Conservation (phyloP, 2,113 vertebrate genomes). For the Hippocampus mohnikei region DNA sequence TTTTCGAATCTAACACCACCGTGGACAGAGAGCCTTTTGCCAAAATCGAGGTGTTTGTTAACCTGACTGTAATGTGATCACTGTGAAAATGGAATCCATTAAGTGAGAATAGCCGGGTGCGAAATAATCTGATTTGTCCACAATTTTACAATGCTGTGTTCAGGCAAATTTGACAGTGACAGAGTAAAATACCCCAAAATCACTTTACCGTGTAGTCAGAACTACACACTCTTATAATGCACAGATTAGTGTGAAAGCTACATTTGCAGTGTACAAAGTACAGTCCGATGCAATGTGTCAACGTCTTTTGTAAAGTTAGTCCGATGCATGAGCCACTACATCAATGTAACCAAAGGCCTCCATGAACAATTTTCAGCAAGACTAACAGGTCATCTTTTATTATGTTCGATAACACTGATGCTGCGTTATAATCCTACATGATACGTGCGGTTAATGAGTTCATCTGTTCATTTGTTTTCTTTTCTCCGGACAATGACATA, state of each 20-base stretch:
- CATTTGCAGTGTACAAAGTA: neutral
- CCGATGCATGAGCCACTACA: no score
- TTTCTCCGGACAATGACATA: no score
- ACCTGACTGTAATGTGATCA: neutral
- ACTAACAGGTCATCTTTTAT: no score
- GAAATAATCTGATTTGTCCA: neutral
- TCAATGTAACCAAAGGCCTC: no score
- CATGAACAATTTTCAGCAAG: no score
- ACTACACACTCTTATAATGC: neutral
- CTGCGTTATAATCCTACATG: no score
- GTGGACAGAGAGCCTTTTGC: neutral
- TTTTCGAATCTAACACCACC: neutral
- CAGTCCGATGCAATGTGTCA: no score
- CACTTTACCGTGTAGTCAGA: neutral
- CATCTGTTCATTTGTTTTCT: no score
- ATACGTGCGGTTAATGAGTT: no score
- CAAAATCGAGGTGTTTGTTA: neutral
- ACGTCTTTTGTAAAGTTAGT: no score
- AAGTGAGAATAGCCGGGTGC: neutral
- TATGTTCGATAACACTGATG: no score
- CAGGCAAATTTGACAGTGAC: neutral
- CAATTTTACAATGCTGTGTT: neutral
- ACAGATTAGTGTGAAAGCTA: neutral
- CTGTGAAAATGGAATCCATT: constrained; percentile 1
- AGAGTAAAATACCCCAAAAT: neutral